Conservation (phyloP, 37 sponge, comb jelly and placozoan genomes). For the Agelas oroides region DNA sequence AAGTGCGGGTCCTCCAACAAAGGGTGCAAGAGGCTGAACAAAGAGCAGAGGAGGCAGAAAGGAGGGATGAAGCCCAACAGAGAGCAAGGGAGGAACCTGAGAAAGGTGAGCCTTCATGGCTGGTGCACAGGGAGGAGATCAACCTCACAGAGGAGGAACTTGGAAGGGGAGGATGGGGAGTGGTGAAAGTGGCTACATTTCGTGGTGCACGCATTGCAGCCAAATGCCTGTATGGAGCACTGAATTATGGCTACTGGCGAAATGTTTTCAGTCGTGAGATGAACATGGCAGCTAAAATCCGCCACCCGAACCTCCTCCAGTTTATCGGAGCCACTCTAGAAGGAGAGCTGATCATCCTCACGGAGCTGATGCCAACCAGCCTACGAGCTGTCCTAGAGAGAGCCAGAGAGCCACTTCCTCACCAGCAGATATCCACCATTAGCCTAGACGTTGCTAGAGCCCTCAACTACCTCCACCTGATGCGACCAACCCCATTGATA, state of each 20-base stretch:
- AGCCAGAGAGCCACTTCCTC: not conserved
- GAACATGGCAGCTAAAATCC: conserved; percentile 37
- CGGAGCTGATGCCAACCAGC: conserved; percentile 65
- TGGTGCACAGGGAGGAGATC: conserved; percentile 38
- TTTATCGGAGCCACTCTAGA: conserved; percentile 57
- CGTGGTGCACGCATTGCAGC: conserved; percentile 55
- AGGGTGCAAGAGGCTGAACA: not conserved
- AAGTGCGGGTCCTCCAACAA: not conserved
- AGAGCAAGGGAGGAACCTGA: not conserved
- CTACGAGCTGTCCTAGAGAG: conserved; percentile 26
- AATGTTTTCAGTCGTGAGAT: conserved; percentile 57
- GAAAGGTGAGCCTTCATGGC: conserved; percentile 37
- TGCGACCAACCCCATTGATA: conserved; percentile 70
- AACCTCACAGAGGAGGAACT: conserved; percentile 4
- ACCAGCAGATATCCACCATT: conserved; percentile 31
- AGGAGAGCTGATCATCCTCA: conserved; percentile 38
- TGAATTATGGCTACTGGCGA: not conserved
- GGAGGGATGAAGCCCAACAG: not conserved
- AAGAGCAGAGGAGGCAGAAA: not conserved
- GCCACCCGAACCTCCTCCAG: conserved; percentile 61
- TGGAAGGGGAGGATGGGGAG: conserved; percentile 64
- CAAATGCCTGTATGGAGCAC: conserved; percentile 27
- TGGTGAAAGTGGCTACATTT: conserved; percentile 47
- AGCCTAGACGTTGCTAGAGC: conserved; percentile 55
- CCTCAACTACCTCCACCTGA: conserved; percentile 73